Evolutionary conservation across 2,888 invertebrate genomes (phyloP).

Genomic region (Gerris lacustris): DNA sequence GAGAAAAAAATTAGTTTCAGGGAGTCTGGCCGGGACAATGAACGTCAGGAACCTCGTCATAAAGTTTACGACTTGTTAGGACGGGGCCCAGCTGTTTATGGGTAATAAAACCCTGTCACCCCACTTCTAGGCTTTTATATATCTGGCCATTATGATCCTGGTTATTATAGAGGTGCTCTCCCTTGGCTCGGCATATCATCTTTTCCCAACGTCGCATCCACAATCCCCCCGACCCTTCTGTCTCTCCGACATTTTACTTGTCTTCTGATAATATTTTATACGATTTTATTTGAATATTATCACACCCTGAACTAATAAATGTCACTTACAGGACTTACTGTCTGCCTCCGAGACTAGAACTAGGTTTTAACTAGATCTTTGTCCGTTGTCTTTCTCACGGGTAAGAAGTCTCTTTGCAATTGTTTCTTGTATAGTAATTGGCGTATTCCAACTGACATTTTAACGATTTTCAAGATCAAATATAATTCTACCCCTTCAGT

Average conservation of each 20-base stretch:
- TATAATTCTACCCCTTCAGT: no score
- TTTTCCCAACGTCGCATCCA: background rate
- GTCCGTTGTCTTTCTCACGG: no score
- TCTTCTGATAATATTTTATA: background rate
- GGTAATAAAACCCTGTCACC: constrained; percentile 3
- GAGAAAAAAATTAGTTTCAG: background rate
- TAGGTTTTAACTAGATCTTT: no score
- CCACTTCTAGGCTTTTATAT: background rate
- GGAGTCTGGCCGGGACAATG: background rate
- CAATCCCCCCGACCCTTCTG: background rate
- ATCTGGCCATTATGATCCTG: background rate
- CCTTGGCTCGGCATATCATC: background rate
- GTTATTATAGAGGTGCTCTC: background rate
- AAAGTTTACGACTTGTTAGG: constrained; percentile 5
- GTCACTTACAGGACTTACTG: no score
- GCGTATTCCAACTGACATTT: no score
- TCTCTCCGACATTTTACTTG: background rate
- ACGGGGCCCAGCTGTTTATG: constrained; percentile 5
- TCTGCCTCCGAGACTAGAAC: no score
- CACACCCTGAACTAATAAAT: no score
- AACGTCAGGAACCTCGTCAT: constrained; percentile 3
- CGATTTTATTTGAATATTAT: constrained; percentile 3
- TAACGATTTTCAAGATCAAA: no score
- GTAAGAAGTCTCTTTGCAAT: no score
- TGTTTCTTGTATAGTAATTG: no score